Evolutionary conservation across 2,113 vertebrate genomes (phyloP).

Genomic region (Dicrurus megarhynchus): DNA sequence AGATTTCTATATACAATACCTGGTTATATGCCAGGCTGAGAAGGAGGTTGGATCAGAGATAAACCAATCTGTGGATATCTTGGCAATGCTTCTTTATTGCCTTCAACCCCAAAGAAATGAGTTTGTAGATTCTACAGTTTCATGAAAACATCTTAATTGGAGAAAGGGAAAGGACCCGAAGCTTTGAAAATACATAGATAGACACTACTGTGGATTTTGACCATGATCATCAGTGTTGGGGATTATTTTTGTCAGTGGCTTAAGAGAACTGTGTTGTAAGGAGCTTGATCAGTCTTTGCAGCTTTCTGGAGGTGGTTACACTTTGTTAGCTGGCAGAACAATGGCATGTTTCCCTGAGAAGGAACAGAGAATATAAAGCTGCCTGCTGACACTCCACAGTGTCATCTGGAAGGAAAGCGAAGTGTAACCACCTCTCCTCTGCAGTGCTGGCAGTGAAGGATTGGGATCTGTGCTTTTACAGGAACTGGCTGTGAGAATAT

Average conservation of each 20-base stretch:
- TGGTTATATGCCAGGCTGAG: background rate
- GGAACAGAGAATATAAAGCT: background rate
- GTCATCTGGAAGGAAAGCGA: background rate
- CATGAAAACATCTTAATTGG: background rate
- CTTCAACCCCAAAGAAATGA: background rate
- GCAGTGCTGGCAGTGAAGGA: background rate
- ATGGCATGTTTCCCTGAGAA: background rate
- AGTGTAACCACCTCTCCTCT: background rate
- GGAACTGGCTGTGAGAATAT: background rate
- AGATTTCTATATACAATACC: background rate
- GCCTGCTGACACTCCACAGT: background rate
- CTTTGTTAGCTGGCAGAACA: background rate
- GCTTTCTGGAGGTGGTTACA: background rate
- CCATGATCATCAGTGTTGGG: fast-evolving
- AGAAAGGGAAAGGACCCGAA: background rate
- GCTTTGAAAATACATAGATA: background rate
- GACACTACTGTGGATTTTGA: background rate
- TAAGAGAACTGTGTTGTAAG: background rate
- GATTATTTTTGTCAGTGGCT: background rate
- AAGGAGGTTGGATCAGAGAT: background rate
- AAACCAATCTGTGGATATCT: background rate
- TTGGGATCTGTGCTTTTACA: background rate
- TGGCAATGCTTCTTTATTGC: background rate
- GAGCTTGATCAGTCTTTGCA: background rate
- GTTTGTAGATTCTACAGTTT: background rate